Conservation (phyloP, 2,797 vertebrate genomes). For the Myotis pilosus region DNA sequence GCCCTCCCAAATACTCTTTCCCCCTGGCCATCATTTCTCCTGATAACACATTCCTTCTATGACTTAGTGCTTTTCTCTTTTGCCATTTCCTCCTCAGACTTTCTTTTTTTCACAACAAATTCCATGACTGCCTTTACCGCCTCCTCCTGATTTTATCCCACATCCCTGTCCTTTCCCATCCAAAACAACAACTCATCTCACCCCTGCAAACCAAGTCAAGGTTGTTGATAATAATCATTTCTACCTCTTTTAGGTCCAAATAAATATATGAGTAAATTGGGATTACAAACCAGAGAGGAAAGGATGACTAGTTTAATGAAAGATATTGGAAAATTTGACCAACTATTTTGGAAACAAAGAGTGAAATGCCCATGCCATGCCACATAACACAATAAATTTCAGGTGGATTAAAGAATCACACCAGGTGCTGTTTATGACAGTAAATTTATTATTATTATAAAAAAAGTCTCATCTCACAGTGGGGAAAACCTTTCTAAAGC, state of each 20-base stretch:
- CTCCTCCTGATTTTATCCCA: constrained; percentile 23
- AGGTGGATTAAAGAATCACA: constrained; percentile 39
- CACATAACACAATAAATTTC: constrained; percentile 54
- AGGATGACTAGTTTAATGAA: constrained; percentile 70
- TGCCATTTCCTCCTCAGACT: constrained; percentile 54
- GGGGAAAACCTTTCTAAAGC: neutral
- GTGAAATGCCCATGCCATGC: constrained; percentile 55
- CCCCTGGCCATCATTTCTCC: neutral
- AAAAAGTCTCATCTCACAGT: neutral
- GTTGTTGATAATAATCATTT: constrained; percentile 65
- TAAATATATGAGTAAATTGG: constrained; percentile 62
- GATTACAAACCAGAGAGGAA: constrained; percentile 63
- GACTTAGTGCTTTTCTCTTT: constrained; percentile 70
- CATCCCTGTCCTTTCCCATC: constrained; percentile 12
- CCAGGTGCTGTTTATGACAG: neutral
- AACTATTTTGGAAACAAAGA: constrained; percentile 55
- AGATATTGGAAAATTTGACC: constrained; percentile 66
- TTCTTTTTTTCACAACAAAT: constrained; percentile 76
- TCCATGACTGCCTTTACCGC: constrained; percentile 54
- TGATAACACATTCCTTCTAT: constrained; percentile 37
- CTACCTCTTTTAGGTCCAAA: constrained; percentile 69
- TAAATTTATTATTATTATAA: too few relatives aligned
- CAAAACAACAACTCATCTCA: constrained; percentile 57
- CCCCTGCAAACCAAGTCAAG: constrained; percentile 59
- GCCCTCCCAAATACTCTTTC: neutral